A percentile compares a stretch with the other conserved stretches of the same genome.
phyloP scores from a whole-genome alignment of 2,113 vertebrate species.

The Synchiropus splendidus region DNA sequence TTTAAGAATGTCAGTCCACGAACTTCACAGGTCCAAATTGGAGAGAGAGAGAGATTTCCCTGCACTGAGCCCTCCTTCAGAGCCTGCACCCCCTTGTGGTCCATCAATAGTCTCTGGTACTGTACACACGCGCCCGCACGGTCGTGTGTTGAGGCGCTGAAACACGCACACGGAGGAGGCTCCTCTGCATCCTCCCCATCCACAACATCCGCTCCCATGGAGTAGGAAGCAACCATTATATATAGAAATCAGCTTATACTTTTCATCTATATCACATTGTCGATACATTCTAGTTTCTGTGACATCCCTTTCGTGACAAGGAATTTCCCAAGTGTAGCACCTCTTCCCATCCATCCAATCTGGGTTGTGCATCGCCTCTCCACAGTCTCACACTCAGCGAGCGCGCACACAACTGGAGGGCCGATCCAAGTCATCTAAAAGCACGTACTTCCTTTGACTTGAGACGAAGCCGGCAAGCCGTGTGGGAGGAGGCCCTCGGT shows the following conservation, averaged over 20 bases:
- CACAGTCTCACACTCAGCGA: background rate
- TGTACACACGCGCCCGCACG: constrained; percentile 36
- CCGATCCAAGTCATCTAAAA: no score
- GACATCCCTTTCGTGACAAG: constrained; percentile 51
- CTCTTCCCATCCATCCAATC: constrained; percentile 18
- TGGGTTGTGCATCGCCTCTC: constrained; percentile 11
- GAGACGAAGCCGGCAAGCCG: no score
- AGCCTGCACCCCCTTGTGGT: constrained; percentile 61
- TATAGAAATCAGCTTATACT: constrained; percentile 58
- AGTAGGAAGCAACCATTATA: constrained; percentile 32
- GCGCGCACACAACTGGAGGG: no score
- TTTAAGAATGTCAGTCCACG: constrained; percentile 29
- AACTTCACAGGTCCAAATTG: constrained; percentile 57
- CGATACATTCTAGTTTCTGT: constrained; percentile 64
- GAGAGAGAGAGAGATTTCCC: constrained; percentile 29
- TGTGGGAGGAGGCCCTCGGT: no score
- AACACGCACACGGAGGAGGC: constrained; percentile 30
- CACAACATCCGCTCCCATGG: background rate
- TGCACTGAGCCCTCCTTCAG: constrained; percentile 33
- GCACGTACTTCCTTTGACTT: no score
- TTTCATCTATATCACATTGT: constrained; percentile 53
- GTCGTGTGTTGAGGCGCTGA: no score
- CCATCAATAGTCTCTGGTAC: constrained; percentile 57
- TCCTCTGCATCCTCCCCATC: constrained; percentile 36
- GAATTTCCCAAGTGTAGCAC: constrained; percentile 28